Base-by-base conservation (phyloP, 2,888 invertebrate species). In the Euclidia mi region DNA sequence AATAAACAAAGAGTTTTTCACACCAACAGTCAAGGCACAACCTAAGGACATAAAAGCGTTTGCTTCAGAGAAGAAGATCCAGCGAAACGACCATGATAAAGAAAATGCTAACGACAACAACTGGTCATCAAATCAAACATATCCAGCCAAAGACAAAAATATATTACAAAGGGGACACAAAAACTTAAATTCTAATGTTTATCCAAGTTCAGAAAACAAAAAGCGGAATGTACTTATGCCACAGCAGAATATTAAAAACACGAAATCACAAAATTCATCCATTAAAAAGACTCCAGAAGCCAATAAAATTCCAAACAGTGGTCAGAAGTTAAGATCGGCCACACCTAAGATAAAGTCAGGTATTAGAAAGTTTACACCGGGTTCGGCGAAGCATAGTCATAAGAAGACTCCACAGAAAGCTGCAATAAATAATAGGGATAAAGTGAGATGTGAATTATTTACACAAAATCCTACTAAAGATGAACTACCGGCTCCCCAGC, bases 261-360 rank as follows among this genome's bases (percentile, higher is more conserved):
- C 64, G 28, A 81, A 53, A 55, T 71, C 61, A 32, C 70, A 70
- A 20, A 78, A 65, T 52, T 78, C 85, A 7, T 71, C 69, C 0
- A 43, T 69, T 0, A 90, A 87, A 73, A 86, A 66, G 37, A 90
- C 92, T 1, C 91, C 91, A 40, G 91, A 91, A 15, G 38, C 73
- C 0, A 37, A 25, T 1, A 90, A 85, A 76, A 40, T 70, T 10
- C 76, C 79, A 12, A 78, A 47, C 29, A 87, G 81, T 74, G 64
- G 56, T 25, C 85, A 85, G 14, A 91, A 90, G 70, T 52, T 72
- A 0, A 92, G 89, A 68, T 78, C 81, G 3, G 83, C 81, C 0
- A 93, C 93, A 10, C 93, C 92, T 14, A 88, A 86, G 65, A 89
- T 93, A 28, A 93, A 92, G 56, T 79, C 90, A 3, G 92, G 92